phyloP scores from a whole-genome alignment of 2,113 vertebrate genomes.

The Callipepla californica region DNA sequence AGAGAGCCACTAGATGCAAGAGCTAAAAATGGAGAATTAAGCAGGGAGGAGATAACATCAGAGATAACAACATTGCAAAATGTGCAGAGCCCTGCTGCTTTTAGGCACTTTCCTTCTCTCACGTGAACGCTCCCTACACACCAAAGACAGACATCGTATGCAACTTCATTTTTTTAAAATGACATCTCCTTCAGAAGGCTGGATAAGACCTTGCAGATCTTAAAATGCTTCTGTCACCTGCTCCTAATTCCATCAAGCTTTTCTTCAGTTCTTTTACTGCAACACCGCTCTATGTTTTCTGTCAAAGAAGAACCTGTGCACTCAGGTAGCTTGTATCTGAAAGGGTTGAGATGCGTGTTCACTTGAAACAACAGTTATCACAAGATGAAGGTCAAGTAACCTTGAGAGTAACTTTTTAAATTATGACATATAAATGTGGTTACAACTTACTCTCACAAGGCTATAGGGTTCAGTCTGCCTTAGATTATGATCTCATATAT shows the following conservation, averaged over 20 bases:
- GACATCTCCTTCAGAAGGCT: not conserved
- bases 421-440: not conserved
- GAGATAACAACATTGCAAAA: not conserved
- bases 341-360: not conserved
- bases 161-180: not conserved
- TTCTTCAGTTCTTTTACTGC: not conserved
- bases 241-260: not conserved
- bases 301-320: not conserved
- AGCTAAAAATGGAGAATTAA: constrained; percentile 77
- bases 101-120: not conserved
- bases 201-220: not conserved
- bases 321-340: not conserved
- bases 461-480: constrained; percentile 5
- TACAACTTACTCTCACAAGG: not conserved
- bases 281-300: not conserved
- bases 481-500: constrained; percentile 30
- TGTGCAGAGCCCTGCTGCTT: not conserved
- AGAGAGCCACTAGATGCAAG: constrained; percentile 94
- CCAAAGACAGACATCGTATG: accelerated
- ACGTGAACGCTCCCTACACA: accelerated
- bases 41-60: constrained; percentile 42
- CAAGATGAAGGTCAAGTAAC: not conserved
- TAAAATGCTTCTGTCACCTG: not conserved
- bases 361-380: not conserved
- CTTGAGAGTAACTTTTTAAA: not conserved